phyloP scores from a whole-genome alignment of 2,113 vertebrate genomes.

The Oryzias woworae region DNA sequence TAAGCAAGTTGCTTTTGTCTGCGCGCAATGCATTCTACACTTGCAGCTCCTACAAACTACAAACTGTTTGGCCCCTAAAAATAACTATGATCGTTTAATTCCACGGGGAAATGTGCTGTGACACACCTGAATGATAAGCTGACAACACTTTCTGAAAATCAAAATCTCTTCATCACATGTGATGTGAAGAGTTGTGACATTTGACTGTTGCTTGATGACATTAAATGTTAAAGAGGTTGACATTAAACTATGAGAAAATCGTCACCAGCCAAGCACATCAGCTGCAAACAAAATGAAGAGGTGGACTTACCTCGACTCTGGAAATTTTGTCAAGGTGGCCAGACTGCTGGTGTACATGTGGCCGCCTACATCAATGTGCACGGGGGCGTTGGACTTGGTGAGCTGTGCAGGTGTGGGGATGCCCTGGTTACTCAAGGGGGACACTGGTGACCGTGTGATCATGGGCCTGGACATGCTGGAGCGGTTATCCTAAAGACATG shows the following conservation, averaged over 20 bases:
- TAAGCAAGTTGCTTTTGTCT: conserved; percentile 74
- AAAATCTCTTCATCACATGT: conserved; percentile 10
- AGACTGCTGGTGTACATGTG: conserved; percentile 99
- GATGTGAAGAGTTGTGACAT: conserved; percentile 52
- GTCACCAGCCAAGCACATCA: conserved; percentile 30
- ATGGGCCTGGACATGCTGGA: conserved; percentile 99
- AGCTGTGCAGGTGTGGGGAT: conserved; percentile 97
- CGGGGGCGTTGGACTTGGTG: conserved; percentile 98
- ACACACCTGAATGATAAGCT: conserved; percentile 3
- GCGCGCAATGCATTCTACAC: conserved; percentile 40
- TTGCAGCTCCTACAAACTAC: conserved; percentile 36
- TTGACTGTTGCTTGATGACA: conserved; percentile 42
- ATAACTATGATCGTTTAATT: conserved; percentile 25
- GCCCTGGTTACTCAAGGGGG: conserved; percentile 97
- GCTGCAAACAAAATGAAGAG: conserved; percentile 5
- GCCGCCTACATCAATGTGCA: conserved; percentile 98
- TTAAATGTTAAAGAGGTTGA: conserved; percentile 33
- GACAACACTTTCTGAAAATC: background rate
- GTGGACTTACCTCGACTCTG: conserved; percentile 90
- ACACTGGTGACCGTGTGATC: conserved; percentile 97
- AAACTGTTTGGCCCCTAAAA: conserved; percentile 52
- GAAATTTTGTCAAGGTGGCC: conserved; percentile 97
- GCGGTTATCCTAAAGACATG: conserved; percentile 86
- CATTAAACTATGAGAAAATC: conserved; percentile 28
- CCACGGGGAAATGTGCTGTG: conserved; percentile 11